Percentiles rank a stretch among this genome's conserved stretches.
phyloP scores from a whole-genome alignment of 2,888 invertebrate genomes.

The Orchestes rusci region DNA sequence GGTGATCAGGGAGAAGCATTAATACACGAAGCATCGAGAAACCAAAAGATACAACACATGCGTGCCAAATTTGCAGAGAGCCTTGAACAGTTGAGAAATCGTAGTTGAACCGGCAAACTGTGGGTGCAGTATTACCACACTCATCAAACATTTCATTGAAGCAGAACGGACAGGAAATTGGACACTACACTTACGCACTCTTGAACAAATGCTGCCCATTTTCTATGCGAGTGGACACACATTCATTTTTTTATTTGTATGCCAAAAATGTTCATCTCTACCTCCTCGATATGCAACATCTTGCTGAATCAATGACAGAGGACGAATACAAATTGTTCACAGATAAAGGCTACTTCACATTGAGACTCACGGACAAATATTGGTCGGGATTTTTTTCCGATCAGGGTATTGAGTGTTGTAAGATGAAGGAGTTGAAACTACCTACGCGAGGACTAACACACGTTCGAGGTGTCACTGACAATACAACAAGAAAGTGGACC shows the following conservation, averaged over 20 bases:
- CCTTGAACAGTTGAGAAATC: no score
- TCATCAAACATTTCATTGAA: background rate
- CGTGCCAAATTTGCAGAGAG: background rate
- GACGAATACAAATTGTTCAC: no score
- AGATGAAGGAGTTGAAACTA: background rate
- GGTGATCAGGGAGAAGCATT: no score
- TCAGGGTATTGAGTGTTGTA: background rate
- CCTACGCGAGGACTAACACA: background rate
- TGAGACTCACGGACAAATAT: no score
- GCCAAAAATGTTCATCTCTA: background rate
- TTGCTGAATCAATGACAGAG: no score
- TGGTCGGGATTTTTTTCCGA: no score
- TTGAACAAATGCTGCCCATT: background rate
- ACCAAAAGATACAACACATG: background rate
- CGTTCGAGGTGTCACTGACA: background rate
- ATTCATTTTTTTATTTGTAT: background rate
- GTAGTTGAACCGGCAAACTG: no score
- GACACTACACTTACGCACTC: background rate
- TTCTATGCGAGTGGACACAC: background rate
- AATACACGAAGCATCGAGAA: background rate
- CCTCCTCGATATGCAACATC: no score
- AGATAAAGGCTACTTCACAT: no score
- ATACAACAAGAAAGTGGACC: background rate
- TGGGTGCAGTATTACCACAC: no score
- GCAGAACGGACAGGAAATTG: background rate